Base-by-base conservation (phyloP, 2,888 invertebrate genomes). In the Rhimphoctona megacephalus region DNA sequence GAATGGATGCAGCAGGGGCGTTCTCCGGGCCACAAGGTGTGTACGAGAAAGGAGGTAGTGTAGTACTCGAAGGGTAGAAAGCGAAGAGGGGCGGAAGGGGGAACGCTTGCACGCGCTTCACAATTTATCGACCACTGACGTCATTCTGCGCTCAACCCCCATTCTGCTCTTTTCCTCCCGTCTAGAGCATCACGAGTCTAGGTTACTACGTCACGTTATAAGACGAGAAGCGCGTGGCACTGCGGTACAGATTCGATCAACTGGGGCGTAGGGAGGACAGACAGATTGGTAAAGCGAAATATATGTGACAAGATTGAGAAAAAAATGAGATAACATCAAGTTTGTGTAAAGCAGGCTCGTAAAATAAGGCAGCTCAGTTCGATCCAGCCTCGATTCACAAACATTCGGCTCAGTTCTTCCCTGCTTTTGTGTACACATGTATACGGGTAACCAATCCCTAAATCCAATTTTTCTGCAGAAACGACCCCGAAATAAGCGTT, bases 61-160 rank as follows among this genome's bases (percentile, higher is more conserved):
- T 92, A 92, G 92, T 93, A 92, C 92, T 91, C 91, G 90, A 89
- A 89, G 86, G 91, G 89, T n/a, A 87, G 74, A 49, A 57, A 57
- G 54, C 1, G 43, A 17, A 5, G 72, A 2, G 61, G 43, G 61
- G 43, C 14, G 30, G 30, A 14, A 33, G 33, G 43, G n/a, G 61
- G 66, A 9, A 22, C 39, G 57, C 39, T 39, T 39, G 39, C 79
- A 69, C 69, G 69, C 67, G 67, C 69, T 64, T 73, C 84, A 89
- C 91, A 90, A 92, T 92, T 92, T 93, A 93, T 93, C 93, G 93
- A 93, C 91, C 93, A 91, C 90, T 93, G 93, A 93, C 93, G 93
- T 93, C 93, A 93, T 82, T 74, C 82, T 66, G 81, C 84, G 79
- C 81, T 76, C 72, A 46, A 83, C 70, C 89, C 89, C 30, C 33